Base-by-base conservation (phyloP, 2,113 vertebrate genomes). In the Taxidea taxus region DNA sequence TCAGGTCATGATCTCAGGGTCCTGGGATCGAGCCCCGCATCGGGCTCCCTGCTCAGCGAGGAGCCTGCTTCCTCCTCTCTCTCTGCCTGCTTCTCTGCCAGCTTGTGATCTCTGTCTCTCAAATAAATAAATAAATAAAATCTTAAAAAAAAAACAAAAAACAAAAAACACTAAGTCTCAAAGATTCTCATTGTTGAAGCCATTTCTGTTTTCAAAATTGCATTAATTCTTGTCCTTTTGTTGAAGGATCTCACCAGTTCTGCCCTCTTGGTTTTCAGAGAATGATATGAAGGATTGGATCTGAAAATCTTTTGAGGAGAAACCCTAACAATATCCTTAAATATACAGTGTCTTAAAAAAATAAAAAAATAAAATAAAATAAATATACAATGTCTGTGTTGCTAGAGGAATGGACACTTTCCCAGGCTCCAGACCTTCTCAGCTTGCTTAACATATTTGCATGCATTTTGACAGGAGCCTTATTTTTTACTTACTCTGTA, bases 121-220 rank as follows among this genome's bases (percentile, higher is more conserved):
- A n/a, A n/a, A n/a, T n/a, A n/a, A n/a, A n/a, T n/a, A n/a, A n/a
- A n/a, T n/a, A n/a, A n/a, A n/a, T n/a, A n/a, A n/a, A n/a, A n/a
- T n/a, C n/a, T n/a, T n/a, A n/a, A n/a, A n/a, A n/a, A n/a, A n/a
- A 85, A 77, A 56, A 88, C 25, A 16, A 34, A 85, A 77, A 56
- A 88, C 25, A 16, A 34, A 85, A 77, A 56, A 88, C 25, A 16
- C 37, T 0, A 54, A 72, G 31, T 37, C 29, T 81, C 39, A 44
- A 18, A 64, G 81, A 13, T 94, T 74, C 13, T 87, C 81, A 80
- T 49, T 51, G 92, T 75, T 54, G 80, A 83, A 80, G 42, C 13
- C n/a, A 88, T 93, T 96, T 96, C 18, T 93, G 21, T 72, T 95
- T 91, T 88, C n/a, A 88, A 84, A 93, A 49, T 88, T 25, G 18